A percentile compares a stretch with the other conserved stretches of the same genome.
These are phyloP conservation scores for Dromococcyx pavoninus DNA, from an alignment of 2,797 vertebrate genomes.

Conservation along the genomic window DNA sequence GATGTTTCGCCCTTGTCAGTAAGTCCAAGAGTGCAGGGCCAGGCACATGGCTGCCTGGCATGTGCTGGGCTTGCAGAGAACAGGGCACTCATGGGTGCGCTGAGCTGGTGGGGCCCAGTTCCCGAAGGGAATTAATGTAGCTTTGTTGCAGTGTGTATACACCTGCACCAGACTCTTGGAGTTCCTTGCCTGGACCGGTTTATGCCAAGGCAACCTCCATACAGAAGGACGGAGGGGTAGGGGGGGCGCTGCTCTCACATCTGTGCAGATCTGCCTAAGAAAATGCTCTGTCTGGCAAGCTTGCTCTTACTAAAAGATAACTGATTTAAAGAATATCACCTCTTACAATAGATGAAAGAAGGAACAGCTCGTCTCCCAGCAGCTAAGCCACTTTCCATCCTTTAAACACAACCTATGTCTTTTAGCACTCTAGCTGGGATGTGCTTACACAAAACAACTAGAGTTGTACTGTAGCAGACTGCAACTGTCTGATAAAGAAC, in stretches of 20 bases:
- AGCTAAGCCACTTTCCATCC: background rate
- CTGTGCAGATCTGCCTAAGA: background rate
- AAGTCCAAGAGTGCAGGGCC: fast-evolving
- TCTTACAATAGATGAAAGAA: background rate
- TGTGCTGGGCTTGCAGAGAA: background rate
- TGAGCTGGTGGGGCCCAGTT: background rate
- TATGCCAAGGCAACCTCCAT: background rate
- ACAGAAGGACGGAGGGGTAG: background rate
- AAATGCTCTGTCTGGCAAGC: background rate
- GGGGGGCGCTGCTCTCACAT: background rate
- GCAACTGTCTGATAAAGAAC: background rate
- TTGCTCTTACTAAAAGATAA: background rate
- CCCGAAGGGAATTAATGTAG: background rate
- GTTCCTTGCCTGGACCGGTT: background rate
- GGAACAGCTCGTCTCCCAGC: background rate
- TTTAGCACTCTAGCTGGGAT: background rate
- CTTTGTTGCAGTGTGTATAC: background rate
- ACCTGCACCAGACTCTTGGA: background rate
- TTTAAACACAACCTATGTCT: background rate
- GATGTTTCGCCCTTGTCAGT: background rate
- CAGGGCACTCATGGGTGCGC: no score
- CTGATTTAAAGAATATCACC: background rate
- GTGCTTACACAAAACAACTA: background rate
- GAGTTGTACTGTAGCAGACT: background rate
- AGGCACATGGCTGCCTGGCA: background rate